These are phyloP conservation scores for Anabacerthia variegaticeps DNA, from an alignment of 2,797 vertebrate species.

Conservation along the genomic window DNA sequence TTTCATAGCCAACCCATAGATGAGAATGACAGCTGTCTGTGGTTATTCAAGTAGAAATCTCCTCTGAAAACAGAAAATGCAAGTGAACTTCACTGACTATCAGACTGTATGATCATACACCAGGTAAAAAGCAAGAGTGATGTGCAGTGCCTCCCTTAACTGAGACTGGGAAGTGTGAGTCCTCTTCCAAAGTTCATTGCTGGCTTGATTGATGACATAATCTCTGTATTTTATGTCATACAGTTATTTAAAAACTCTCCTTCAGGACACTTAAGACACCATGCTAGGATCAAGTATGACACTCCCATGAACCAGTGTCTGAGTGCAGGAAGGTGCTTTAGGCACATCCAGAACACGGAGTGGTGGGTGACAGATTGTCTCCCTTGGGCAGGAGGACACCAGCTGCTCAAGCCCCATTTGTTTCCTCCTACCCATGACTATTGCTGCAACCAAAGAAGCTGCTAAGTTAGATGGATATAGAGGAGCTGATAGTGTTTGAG, in stretches of 20 bases:
- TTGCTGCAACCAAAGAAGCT: background rate
- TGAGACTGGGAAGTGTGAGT: background rate
- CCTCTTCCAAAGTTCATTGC: background rate
- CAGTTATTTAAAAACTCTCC: background rate
- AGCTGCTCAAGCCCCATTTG: background rate
- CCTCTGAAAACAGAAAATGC: background rate
- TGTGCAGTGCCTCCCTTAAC: background rate
- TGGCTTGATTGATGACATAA: background rate
- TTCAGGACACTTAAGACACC: background rate
- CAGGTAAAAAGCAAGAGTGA: background rate
- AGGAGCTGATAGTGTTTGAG: background rate
- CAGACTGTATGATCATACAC: fast-evolving
- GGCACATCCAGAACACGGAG: background rate
- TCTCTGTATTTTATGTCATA: background rate
- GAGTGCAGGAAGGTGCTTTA: background rate
- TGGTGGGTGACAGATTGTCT: background rate
- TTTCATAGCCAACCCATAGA: background rate
- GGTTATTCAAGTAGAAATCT: background rate
- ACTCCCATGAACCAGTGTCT: fast-evolving
- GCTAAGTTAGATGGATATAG: background rate
- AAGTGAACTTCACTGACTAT: background rate
- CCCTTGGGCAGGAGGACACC: background rate
- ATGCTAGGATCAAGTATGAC: fast-evolving
- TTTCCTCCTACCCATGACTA: background rate
- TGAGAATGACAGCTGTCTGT: background rate